Base-by-base conservation (phyloP, 2,797 vertebrate genomes). In the Smutsia gigantea region DNA sequence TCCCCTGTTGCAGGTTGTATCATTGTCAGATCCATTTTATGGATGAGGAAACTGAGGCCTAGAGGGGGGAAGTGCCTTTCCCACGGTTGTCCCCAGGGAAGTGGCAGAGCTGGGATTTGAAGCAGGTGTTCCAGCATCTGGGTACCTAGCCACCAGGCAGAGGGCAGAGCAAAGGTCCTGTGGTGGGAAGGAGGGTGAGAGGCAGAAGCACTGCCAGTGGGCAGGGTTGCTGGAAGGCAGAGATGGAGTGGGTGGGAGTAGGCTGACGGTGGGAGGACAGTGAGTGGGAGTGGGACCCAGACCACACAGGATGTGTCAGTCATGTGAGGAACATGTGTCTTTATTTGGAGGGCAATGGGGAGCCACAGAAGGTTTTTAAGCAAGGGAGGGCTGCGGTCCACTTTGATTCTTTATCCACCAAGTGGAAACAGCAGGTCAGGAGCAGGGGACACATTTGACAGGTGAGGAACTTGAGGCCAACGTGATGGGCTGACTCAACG, bases 221-320 rank as follows among this genome's bases (percentile, higher is more conserved):
- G 14, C 34, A 6, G 34, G 46, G 39, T 13, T 34, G 18, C 39
- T n/a, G 31, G 34, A 17, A 42, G 63, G 39, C 85, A 79, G 68
- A 87, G 78, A 31, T 0, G 0, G 7, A 31, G 5, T 2, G 18
- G 25, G 15, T 3, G 27, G 29, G 37, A 42, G 39, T 3, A 1
- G 29, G 71, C 14, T 57, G 42, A 27, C 21, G 34, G 29, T n/a
- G 15, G 31, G 46, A 34, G 53, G 37, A 37, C 11, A 57, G 21
- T 3, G 0, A 7, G 7, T 17, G 19, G 61, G 15, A 49, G 34
- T 9, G 7, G 12, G 51, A 27, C 25, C 68, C 19, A 4, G 17
- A 34, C 51, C 9, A 37, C 25, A 42, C 8, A 4, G 71, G 31
- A 57, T 27, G 0, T 21, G 8, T 55, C 34, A 7, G 6, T 71